A percentile compares a stretch with the other conserved stretches of the same genome.
Conservation (phyloP, 2,113 vertebrate genomes). For the Brachypteracias leptosomus region DNA sequence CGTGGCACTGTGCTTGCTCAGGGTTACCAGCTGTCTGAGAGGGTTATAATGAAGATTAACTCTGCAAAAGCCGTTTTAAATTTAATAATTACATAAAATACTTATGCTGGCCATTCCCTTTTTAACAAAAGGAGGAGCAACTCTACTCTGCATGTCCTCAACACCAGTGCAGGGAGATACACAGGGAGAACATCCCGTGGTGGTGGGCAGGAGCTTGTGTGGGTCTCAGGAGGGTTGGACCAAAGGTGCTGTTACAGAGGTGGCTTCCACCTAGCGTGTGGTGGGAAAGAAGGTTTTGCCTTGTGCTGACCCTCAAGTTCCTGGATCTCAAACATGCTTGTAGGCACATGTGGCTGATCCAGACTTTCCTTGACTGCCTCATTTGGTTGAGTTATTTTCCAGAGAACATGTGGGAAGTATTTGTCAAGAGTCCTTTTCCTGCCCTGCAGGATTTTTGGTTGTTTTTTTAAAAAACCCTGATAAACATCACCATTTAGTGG, state of each 20-base stretch:
- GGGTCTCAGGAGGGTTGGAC: rapidly evolving
- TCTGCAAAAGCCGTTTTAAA: not conserved
- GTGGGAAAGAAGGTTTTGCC: not conserved
- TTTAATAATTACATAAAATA: slow-evolving; percentile 41
- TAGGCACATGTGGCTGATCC: not conserved
- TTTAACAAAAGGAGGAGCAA: not conserved
- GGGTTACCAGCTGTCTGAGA: slow-evolving; percentile 26
- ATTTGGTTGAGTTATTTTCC: not conserved
- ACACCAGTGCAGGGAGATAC: rapidly evolving
- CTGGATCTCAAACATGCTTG: not conserved
- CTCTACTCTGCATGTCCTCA: not conserved
- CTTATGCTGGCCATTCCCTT: not conserved
- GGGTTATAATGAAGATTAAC: slow-evolving; percentile 43
- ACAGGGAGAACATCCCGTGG: rapidly evolving
- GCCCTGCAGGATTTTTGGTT: not conserved
- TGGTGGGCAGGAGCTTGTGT: not conserved
- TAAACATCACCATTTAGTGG: not conserved
- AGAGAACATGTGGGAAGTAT: not conserved
- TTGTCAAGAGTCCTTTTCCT: not conserved
- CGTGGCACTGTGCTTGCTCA: not conserved
- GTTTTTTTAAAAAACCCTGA: not conserved
- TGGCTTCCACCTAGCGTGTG: not conserved
- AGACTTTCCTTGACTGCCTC: not conserved
- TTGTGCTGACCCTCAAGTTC: not conserved
- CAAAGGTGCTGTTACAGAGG: not conserved